These are phyloP conservation scores for Temnopleurus reevesii DNA, from an alignment of 53 echinoderm and acorn worm species.

Conservation along the genomic window DNA sequence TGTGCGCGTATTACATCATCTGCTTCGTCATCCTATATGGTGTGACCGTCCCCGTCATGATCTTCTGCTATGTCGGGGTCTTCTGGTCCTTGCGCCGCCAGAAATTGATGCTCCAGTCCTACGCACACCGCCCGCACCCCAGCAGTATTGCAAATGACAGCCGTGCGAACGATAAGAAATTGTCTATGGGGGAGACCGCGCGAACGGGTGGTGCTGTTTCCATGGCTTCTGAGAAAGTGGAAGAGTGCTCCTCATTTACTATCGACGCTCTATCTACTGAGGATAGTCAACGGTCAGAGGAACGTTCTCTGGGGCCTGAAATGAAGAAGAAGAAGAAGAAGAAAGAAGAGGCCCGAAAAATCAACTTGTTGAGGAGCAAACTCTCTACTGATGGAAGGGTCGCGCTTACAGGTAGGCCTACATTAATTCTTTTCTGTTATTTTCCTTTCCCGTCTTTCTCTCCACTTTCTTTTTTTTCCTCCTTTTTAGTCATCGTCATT, in stretches of 20 bases:
- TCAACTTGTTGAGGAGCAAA: not conserved
- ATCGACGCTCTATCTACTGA: not conserved
- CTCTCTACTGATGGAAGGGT: not conserved
- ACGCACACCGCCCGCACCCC: not conserved
- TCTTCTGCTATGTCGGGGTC: constrained; percentile 19
- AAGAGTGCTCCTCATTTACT: not conserved
- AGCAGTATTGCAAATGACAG: not conserved
- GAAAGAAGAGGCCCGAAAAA: not conserved
- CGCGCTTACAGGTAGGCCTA: not conserved
- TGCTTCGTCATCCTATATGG: not conserved
- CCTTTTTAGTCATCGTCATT: not conserved
- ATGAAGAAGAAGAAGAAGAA: not conserved
- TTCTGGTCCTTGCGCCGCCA: constrained; percentile 42
- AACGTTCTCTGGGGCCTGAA: not conserved
- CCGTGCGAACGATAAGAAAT: not conserved
- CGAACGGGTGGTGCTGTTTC: not conserved
- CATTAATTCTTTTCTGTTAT: too few relatives aligned
- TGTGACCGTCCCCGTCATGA: not conserved
- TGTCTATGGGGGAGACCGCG: not conserved
- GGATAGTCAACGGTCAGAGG: too few relatives aligned
- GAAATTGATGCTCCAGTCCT: constrained; percentile 5
- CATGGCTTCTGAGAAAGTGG: not conserved
- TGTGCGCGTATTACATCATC: not conserved
- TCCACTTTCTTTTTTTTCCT: not conserved
- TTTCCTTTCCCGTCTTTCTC: too few relatives aligned